Percentiles rank a stretch among this genome's conserved stretches.
phyloP scores from a whole-genome alignment of 2,113 vertebrate genomes.

The Phycodurus eques region DNA sequence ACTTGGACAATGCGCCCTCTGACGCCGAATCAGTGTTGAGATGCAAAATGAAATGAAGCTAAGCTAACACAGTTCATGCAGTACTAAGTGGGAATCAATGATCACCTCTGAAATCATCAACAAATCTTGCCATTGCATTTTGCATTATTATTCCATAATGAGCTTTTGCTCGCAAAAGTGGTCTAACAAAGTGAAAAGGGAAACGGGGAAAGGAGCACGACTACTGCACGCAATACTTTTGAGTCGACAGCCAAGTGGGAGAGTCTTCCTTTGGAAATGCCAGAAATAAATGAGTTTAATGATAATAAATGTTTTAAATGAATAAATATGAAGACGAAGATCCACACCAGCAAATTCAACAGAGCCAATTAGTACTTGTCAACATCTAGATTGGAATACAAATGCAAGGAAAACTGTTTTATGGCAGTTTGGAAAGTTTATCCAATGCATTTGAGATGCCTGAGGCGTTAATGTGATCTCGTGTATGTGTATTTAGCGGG shows the following conservation, averaged over 20 bases:
- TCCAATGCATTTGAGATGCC: background rate
- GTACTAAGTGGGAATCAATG: constrained; percentile 3
- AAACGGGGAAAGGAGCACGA: background rate
- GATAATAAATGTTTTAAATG: no score
- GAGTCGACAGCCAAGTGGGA: background rate
- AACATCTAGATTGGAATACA: background rate
- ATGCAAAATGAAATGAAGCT: no score
- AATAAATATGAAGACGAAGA: background rate
- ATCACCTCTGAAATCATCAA: constrained; percentile 16
- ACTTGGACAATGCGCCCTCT: no score
- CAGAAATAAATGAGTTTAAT: no score
- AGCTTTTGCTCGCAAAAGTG: constrained; percentile 17
- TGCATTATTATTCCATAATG: constrained; percentile 26
- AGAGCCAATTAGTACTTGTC: background rate
- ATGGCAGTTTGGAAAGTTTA: background rate
- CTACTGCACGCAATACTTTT: no score
- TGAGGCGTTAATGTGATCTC: background rate
- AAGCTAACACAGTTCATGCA: background rate
- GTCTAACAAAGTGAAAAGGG: constrained; percentile 12
- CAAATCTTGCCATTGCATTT: constrained; percentile 10
- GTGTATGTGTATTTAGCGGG: background rate
- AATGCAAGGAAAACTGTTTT: background rate
- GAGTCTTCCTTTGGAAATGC: background rate
- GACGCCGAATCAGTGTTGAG: no score
- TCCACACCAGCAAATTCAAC: background rate